Evolutionary conservation across 2,113 vertebrate genomes (phyloP).

Genomic region (Gorsachius goisagi): DNA sequence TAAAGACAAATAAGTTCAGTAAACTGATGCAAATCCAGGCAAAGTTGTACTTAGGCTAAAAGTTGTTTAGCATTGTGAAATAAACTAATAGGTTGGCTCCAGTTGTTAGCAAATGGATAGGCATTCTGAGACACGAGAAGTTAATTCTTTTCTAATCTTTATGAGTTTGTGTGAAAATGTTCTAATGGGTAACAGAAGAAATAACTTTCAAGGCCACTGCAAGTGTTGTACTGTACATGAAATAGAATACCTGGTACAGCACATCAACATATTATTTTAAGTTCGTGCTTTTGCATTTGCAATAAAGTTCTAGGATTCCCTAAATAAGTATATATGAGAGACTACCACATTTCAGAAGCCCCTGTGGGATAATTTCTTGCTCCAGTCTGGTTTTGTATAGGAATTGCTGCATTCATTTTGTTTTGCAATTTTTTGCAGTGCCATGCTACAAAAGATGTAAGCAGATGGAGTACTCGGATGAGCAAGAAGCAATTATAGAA

Average conservation of each 20-base stretch:
- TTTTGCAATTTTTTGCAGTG: slow-evolving; percentile 72
- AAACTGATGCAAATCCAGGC: background rate
- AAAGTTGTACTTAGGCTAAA: background rate
- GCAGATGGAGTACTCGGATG: slow-evolving; percentile 99
- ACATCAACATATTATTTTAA: background rate
- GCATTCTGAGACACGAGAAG: background rate
- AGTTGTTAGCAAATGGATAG: background rate
- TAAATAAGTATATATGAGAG: background rate
- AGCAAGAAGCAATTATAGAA: slow-evolving; percentile 98
- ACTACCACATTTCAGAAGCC: background rate
- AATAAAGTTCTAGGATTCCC: background rate
- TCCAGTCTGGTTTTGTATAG: background rate
- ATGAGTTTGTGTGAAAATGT: background rate
- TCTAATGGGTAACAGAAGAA: background rate
- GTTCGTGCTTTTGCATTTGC: background rate
- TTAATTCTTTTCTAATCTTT: background rate
- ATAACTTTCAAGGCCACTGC: background rate
- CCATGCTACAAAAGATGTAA: slow-evolving; percentile 98
- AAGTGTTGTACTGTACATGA: background rate
- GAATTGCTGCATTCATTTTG: background rate
- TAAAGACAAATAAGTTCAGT: background rate
- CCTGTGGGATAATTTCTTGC: background rate
- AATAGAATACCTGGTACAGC: background rate
- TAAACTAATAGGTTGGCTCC: background rate
- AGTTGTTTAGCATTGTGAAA: background rate